These are phyloP conservation scores for Linepithema humile DNA, from an alignment of 1,140 invertebrate genomes.

Conservation along the genomic window DNA sequence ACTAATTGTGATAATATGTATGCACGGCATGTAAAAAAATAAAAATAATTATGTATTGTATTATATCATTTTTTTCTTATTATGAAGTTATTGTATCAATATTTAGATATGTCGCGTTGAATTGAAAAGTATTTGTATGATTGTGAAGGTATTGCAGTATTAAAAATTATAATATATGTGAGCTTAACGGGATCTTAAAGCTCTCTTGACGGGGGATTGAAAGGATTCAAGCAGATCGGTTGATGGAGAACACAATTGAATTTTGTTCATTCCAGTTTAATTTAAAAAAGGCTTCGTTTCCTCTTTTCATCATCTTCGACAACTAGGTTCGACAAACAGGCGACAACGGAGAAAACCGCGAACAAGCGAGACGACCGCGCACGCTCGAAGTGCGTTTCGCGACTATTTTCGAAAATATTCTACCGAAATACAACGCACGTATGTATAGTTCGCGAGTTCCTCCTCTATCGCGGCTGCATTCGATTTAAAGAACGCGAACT, in stretches of 20 bases:
- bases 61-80: too few species aligned
- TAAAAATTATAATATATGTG: too few species aligned
- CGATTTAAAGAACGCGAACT: constrained; percentile 62
- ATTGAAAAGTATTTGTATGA: too few species aligned
- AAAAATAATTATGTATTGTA: too few species aligned
- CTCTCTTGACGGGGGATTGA: background rate
- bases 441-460: constrained; percentile 3
- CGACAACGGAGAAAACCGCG: constrained; percentile 30
- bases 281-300: constrained; percentile 72
- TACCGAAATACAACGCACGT: background rate
- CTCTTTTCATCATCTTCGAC: constrained; percentile 61
- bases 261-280: constrained; percentile 68
- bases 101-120: too few species aligned
- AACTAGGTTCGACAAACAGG: constrained; percentile 60
- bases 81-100: too few species aligned
- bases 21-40: too few species aligned
- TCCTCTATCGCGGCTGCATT: constrained; percentile 10
- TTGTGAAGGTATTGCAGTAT: too few species aligned
- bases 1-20: too few species aligned
- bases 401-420: constrained; percentile 62
- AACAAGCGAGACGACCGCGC: constrained; percentile 15
- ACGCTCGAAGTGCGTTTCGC: background rate
- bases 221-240: background rate
- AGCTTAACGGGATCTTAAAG: too few species aligned
- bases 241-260: constrained; percentile 7